Evolutionary conservation across 2,888 invertebrate genomes (phyloP), one percentile per base, ranked within the genome.

Genomic region (Therioaphis trifolii): DNA sequence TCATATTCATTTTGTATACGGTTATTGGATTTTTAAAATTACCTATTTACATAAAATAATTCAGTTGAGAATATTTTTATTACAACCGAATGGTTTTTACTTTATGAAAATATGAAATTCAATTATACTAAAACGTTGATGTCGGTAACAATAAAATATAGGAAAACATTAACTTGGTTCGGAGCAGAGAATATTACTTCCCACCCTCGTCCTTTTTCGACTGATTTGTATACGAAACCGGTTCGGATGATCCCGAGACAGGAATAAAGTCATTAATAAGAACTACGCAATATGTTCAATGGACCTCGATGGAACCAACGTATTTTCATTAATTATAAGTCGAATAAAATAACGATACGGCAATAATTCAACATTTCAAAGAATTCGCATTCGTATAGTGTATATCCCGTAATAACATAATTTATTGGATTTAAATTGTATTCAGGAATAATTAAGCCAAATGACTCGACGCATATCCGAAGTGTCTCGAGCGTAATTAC

Each of bases 191-290:
- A 71, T 27, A 49, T 71, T 9, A 49, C 49, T 11, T 49, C 27
- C 49, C 46, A 46, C 18, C 71, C 40, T 68, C 21, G 15, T 35
- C 71, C 71, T 21, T 71, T 71, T 46, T 46, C 21, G 9, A 55
- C 43, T 75, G 43, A 61, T 76, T 61, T 63, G 27, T 61, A 29
- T 46, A 14, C 61, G 27, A 46, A 76, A 76, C 61, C 61, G 76
- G 76, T 76, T 61, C 1, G 40, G 14, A 58, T 35, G 12, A 12
- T 58, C 21, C 24, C 21, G 12, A 12, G 58, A 58, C 52, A 7
- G 72, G 21, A 52, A 29, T 5, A 52, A 2, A 58, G 29, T 76
- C 76, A 63, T 76, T 63, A 76, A 76, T 76, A 76, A 76, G 14
- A 61, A 46, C 76, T 5, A 3, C n/a, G 14, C 15, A 15, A 46